A percentile compares a stretch with the other conserved stretches of the same genome.
These are phyloP conservation scores for Enteromius treurensis DNA, from an alignment of 2,797 vertebrate species.

Conservation along the genomic window DNA sequence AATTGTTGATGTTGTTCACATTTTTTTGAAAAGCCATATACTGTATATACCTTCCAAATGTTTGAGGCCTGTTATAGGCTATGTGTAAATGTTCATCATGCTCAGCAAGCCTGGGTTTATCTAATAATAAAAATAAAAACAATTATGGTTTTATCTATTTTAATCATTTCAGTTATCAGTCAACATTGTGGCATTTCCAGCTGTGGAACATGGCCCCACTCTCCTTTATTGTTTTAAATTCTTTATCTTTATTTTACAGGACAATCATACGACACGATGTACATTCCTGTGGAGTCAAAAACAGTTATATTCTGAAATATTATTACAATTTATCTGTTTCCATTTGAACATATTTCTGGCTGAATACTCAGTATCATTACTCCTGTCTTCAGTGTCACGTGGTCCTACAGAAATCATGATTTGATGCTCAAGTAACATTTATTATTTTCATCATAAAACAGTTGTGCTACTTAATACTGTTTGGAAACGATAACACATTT, in stretches of 20 bases:
- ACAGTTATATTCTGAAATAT: background rate
- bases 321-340: background rate
- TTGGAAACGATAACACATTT: background rate
- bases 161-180: background rate
- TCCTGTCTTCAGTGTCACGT: background rate
- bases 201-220: background rate
- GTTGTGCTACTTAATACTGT: background rate
- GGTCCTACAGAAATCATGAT: background rate
- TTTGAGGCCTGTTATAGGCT: background rate
- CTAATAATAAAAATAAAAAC: too few relatives aligned
- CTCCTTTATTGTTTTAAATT: background rate
- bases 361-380: background rate
- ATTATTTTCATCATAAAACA: background rate
- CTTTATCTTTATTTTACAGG: background rate
- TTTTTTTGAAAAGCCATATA: background rate
- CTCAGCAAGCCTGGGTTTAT: background rate
- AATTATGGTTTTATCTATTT: background rate
- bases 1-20: background rate
- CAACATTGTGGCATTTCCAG: background rate
- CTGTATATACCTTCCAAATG: background rate
- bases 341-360: background rate
- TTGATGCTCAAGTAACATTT: background rate
- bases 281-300: background rate
- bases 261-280: background rate
- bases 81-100: background rate